Conservation (phyloP, 2,797 vertebrate species). For the Gallinago nigripennis region DNA sequence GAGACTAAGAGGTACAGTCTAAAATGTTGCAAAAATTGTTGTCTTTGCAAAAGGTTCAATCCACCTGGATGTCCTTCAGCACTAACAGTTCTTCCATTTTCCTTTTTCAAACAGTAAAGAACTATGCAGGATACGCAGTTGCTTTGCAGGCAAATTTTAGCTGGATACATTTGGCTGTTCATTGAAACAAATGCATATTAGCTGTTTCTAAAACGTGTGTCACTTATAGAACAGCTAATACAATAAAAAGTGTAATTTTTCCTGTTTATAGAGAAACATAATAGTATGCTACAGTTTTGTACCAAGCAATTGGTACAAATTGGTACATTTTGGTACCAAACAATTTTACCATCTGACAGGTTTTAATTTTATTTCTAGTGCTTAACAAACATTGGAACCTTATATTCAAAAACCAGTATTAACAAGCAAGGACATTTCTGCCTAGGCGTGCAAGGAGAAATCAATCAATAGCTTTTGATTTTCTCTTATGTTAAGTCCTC, state of each 20-base stretch:
- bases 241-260: neutral
- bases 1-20: neutral
- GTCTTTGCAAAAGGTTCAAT: neutral
- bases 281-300: neutral
- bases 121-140: neutral
- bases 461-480: conserved; percentile 62
- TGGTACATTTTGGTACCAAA: neutral
- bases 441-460: conserved; percentile 24
- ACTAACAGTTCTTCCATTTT: neutral
- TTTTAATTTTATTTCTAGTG: neutral
- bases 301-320: neutral
- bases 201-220: neutral
- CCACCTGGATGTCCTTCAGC: neutral
- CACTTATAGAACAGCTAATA: neutral
- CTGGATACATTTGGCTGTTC: neutral
- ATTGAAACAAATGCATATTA: neutral
- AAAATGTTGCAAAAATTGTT: neutral
- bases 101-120: neutral
- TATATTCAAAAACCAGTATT: neutral
- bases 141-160: neutral
- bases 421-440: conserved; percentile 14
- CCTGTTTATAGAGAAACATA: neutral
- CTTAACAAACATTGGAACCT: neutral
- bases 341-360: neutral
- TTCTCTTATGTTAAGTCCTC: conserved; percentile 57